Evolutionary conservation across 2,888 invertebrate genomes (phyloP), one percentile per base, ranked within the genome.

Genomic region (Liposcelis brunnea): DNA sequence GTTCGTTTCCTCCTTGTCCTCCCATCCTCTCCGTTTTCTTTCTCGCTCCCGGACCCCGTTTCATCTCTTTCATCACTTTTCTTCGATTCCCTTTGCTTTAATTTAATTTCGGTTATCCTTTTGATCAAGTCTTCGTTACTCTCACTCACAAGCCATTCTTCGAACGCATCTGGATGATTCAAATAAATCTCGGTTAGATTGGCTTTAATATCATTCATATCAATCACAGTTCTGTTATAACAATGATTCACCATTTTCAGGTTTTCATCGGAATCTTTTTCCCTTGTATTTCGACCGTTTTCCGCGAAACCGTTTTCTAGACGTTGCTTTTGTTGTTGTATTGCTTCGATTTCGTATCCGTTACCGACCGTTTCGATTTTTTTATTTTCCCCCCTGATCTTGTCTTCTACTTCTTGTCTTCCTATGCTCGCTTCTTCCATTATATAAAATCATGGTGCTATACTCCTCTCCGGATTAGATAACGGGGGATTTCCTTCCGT

Each of bases 381-480:
- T 14, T 10, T 35, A 35, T 35, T 35, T 35, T 15, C 35, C 6
- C 5, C 7, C 7, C 19, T 26, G 26, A 26, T 26, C 26, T 26
- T 14, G 40, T 11, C 40, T 14, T 19, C 40, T 14, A 18, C 15
- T 40, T 21, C 40, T 18, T 40, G 15, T 40, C 19, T 40, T 40
- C 19, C 40, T 40, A 19, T 40, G 40, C 40, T 40, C 40, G 26
- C 26, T 26, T 19, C 40, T 40, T 40, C 40, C 40, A 40, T 40
- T 40, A 18, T 16, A 14, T 19, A 18, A 12, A 40, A n/a, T 40
- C 40, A 40, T 40, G 19, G 21, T 40, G 40, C 16, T 12, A 6
- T n/a, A 26, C 5, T 6, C 4, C 26, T 26, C 26, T 26, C 26
- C n/a, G n/a, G 26, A 4, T 26, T 8, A 8, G 8, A 26, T 26